These are phyloP conservation scores for Drosophila paracracens DNA, from an alignment of 2,888 invertebrate species.

Conservation along the genomic window DNA sequence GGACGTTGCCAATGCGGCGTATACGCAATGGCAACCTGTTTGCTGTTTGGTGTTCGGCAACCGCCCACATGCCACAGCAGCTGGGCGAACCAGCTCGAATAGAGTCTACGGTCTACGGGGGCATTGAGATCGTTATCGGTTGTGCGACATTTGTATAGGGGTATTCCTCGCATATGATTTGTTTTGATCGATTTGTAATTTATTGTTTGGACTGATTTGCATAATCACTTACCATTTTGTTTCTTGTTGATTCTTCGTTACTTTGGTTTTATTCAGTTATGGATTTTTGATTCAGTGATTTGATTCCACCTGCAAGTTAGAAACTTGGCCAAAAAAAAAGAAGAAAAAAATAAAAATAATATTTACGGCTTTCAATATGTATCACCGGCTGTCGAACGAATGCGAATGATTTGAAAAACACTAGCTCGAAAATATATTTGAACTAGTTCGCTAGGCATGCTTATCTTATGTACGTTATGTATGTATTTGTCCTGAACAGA, in stretches of 20 bases:
- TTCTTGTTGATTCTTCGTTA: background rate
- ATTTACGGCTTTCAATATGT: background rate
- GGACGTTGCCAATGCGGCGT: conserved; percentile 37
- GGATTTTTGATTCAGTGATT: background rate
- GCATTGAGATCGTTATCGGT: conserved; percentile 18
- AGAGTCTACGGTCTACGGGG: conserved; percentile 6
- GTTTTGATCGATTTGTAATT: conserved; percentile 31
- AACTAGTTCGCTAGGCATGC: background rate
- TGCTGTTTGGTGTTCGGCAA: conserved; percentile 7
- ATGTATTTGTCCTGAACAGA: background rate
- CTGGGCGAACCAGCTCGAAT: conserved; percentile 29
- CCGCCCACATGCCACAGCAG: conserved; percentile 32
- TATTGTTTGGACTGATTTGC: conserved; percentile 12
- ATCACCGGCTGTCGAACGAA: conserved; percentile 2
- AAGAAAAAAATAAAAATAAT: conserved; percentile 4
- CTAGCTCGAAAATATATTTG: background rate
- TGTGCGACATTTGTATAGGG: conserved; percentile 5
- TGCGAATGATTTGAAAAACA: background rate
- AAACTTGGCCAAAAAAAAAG: conserved; percentile 34
- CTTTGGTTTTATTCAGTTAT: conserved; percentile 14
- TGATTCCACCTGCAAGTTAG: conserved; percentile 1
- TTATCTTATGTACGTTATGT: background rate
- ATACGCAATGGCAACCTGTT: conserved; percentile 68
- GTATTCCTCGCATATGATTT: conserved; percentile 20
- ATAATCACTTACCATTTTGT: conserved; percentile 49